These are phyloP conservation scores for Loris lydekkerianus DNA, from an alignment of 2,797 vertebrate species.

Conservation along the genomic window DNA sequence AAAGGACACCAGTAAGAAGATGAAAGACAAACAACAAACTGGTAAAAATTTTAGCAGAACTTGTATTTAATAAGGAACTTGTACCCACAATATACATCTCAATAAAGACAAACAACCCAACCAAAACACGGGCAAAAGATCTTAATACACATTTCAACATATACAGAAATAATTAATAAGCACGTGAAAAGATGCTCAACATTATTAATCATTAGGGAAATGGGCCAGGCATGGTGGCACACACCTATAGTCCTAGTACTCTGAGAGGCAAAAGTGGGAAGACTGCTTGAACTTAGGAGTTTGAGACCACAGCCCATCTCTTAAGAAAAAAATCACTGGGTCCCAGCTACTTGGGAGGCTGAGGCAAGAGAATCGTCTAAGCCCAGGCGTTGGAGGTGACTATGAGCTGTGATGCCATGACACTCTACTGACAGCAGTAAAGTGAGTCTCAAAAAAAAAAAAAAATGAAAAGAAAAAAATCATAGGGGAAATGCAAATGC, in stretches of 20 bases:
- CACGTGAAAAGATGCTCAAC: neutral
- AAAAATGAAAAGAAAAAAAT: neutral
- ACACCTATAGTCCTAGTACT: too few species aligned
- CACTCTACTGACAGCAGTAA: too few species aligned
- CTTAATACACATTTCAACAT: neutral
- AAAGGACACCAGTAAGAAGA: neutral
- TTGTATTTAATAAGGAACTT: neutral
- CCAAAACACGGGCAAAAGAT: neutral
- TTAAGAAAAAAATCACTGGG: too few species aligned
- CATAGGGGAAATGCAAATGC: neutral
- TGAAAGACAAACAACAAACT: neutral
- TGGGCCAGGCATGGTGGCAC: too few species aligned
- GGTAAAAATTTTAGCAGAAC: neutral
- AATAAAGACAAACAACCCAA: neutral
- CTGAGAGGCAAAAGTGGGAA: too few species aligned
- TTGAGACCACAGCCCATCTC: too few species aligned
- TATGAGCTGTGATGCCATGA: too few species aligned
- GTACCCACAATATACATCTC: neutral
- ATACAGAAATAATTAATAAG: neutral
- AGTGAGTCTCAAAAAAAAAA: too few species aligned
- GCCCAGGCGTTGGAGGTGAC: too few species aligned
- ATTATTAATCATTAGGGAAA: neutral
- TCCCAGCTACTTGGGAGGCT: too few species aligned
- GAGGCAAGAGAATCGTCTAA: too few species aligned
- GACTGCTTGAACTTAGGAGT: too few species aligned